Conservation (phyloP, 2,888 invertebrate species). For the Ctena decussata region DNA sequence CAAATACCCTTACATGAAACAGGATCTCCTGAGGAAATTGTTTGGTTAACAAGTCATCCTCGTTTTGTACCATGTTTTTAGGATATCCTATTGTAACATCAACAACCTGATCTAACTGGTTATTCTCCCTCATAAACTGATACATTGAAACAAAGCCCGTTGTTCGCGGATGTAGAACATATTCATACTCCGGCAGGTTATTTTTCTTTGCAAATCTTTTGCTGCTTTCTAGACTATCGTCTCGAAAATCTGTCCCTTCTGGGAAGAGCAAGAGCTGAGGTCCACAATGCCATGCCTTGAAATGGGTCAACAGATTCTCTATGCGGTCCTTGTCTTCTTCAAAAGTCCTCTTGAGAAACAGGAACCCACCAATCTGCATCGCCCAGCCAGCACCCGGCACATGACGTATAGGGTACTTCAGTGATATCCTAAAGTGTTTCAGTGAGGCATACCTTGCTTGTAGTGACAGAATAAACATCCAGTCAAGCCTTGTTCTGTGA, state of each 20-base stretch:
- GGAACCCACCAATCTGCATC: constrained; percentile 59
- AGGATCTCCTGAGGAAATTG: constrained; percentile 92
- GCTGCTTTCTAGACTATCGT: constrained; percentile 90
- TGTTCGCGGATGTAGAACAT: constrained; percentile 94
- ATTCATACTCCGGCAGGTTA: constrained; percentile 90
- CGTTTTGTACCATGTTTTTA: constrained; percentile 92
- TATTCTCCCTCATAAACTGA: constrained; percentile 87
- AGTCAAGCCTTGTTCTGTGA: constrained; percentile 94
- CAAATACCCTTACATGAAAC: constrained; percentile 90
- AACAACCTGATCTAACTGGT: constrained; percentile 92
- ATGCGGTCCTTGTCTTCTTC: constrained; percentile 43
- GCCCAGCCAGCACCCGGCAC: constrained; percentile 62
- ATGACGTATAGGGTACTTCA: constrained; percentile 52
- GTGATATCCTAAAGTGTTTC: constrained; percentile 59
- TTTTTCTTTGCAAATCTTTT: constrained; percentile 91
- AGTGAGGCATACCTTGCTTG: constrained; percentile 88
- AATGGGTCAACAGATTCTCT: constrained; percentile 38
- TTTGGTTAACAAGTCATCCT: constrained; percentile 91
- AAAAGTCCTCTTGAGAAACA: constrained; percentile 52
- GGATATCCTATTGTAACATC: constrained; percentile 95
- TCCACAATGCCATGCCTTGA: constrained; percentile 15
- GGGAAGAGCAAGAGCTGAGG: constrained; percentile 92
- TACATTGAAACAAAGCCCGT: constrained; percentile 90
- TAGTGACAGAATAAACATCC: constrained; percentile 96
- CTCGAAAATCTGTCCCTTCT: constrained; percentile 94